Evolutionary conservation across 2,888 invertebrate genomes (phyloP), one percentile per base, ranked within the genome.

Genomic region (Athetis lepigone): DNA sequence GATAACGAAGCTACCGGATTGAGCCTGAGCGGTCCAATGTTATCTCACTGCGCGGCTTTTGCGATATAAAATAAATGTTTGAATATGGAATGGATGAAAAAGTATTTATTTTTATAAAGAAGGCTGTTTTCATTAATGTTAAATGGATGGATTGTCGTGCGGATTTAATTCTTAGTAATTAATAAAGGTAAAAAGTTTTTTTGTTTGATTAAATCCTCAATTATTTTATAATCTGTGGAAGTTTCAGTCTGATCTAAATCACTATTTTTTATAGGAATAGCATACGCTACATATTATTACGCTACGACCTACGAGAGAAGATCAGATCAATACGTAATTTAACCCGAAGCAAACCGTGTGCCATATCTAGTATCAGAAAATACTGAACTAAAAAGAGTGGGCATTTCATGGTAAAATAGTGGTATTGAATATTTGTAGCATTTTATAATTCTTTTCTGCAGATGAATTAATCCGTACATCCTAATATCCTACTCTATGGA

Each of bases 1-100:
- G 88, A 88, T 90, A 90, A 88, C 90, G 87, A 87, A 90, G 84
- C 85, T 75, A 56, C 80, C 75, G 68, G 82, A 77, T 81, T 76
- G 78, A 45, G 72, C 74, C 69, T 58, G 55, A 80, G 80, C 77
- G 79, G 76, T 75, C 67, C 80, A 72, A 77, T 78, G 81, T 69
- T 81, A 79, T 77, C 81, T 77, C 75, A 61, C 61, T 67, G 69
- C 66, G 62, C 68, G 64, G 70, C 69, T 77, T 79, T 75, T 58
- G 56, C 52, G 42, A 67, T 76, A 71, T 56, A 59, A 71, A 71
- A 58, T 71, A 66, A 56, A 52, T 70, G 47, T 59, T 72, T 46
- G 33, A 61, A 76, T 58, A 59, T 67, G 40, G 54, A 58, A 60
- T 46, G 54, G 39, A 29, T 52, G 47, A 25, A 58, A 49, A 57